Evolutionary conservation across 2,888 invertebrate species (phyloP).

Genomic region (Erebia epiphron): DNA sequence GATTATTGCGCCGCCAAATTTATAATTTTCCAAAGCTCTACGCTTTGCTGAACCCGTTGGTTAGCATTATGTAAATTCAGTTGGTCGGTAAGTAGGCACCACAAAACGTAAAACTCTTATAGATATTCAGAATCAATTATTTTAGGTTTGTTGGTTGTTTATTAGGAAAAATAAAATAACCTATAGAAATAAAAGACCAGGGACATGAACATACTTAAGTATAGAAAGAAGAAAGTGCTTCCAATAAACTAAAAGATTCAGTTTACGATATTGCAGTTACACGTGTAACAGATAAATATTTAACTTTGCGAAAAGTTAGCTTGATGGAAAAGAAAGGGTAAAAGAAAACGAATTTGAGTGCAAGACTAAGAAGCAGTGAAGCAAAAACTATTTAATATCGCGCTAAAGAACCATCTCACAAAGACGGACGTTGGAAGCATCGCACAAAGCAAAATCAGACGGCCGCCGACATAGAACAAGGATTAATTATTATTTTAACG

Average conservation of each 20-base stretch:
- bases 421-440: slow-evolving; percentile 67
- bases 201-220: neutral
- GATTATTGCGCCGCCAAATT: slow-evolving; percentile 69
- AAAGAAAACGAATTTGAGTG: slow-evolving; percentile 39
- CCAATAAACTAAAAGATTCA: too few species aligned
- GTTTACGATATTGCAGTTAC: too few species aligned
- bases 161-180: neutral
- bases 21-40: slow-evolving; percentile 58
- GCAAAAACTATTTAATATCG: slow-evolving; percentile 80
- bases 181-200: neutral
- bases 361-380: slow-evolving; percentile 60
- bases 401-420: slow-evolving; percentile 65
- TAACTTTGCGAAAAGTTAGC: slow-evolving; percentile 5
- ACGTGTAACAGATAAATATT: neutral
- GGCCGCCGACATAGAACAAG: slow-evolving; percentile 57
- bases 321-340: slow-evolving; percentile 13
- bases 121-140: slow-evolving; percentile 48
- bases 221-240: too few species aligned
- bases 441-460: slow-evolving; percentile 66
- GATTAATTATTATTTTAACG: slow-evolving; percentile 83
- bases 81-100: slow-evolving; percentile 44
- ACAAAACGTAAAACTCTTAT: slow-evolving; percentile 57
- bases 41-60: slow-evolving; percentile 55
- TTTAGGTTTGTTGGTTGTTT: neutral
- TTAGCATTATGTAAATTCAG: slow-evolving; percentile 69